These are phyloP conservation scores for Chalcosyrphus nemorum DNA, from an alignment of 2,888 invertebrate genomes.

Conservation along the genomic window DNA sequence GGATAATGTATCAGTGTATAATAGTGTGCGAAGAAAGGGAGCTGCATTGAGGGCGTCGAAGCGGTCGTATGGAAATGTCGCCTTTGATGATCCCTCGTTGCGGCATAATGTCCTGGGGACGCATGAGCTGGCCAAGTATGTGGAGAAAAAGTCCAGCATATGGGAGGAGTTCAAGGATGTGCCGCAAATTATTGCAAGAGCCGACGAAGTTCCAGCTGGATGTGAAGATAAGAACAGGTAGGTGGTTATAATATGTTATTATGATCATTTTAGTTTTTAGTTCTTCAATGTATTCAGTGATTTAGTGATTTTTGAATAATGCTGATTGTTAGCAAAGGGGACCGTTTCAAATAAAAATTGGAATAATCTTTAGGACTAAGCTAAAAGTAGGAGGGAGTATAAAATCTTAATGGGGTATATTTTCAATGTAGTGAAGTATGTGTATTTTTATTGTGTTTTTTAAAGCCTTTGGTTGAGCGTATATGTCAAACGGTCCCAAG, in stretches of 20 bases:
- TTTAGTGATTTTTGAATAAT: too few relatives aligned
- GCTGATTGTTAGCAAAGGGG: too few relatives aligned
- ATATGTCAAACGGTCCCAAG: too few relatives aligned
- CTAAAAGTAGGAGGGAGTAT: too few relatives aligned
- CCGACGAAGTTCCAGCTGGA: slow-evolving; percentile 92
- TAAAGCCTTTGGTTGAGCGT: too few relatives aligned
- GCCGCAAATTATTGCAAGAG: slow-evolving; percentile 89
- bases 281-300: too few relatives aligned
- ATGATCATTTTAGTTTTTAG: too few relatives aligned
- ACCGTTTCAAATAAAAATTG: too few relatives aligned
- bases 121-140: slow-evolving; percentile 89
- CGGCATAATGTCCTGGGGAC: slow-evolving; percentile 89
- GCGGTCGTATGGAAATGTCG: slow-evolving; percentile 94
- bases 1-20: slow-evolving; percentile 93
- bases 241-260: slow-evolving; percentile 43
- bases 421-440: too few relatives aligned
- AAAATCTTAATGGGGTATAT: too few relatives aligned
- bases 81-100: slow-evolving; percentile 92
- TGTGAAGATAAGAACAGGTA: slow-evolving; percentile 93
- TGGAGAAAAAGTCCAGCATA: slow-evolving; percentile 87
- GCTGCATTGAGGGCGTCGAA: slow-evolving; percentile 90
- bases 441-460: too few relatives aligned
- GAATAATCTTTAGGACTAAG: too few relatives aligned
- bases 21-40: slow-evolving; percentile 89
- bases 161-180: slow-evolving; percentile 92